phyloP scores from a whole-genome alignment of 2,888 invertebrate species.

The Eumacrocentrus americanus region DNA sequence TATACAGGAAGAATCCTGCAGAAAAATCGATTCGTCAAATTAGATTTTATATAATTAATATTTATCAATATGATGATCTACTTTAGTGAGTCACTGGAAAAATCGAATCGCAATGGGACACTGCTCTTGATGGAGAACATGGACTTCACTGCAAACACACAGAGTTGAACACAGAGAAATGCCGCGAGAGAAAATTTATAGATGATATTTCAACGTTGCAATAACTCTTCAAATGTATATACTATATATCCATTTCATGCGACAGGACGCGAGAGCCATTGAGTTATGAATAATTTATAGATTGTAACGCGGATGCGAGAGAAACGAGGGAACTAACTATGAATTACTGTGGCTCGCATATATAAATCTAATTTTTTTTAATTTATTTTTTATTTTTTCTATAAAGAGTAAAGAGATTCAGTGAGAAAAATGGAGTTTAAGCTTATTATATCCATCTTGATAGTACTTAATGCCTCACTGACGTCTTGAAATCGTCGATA shows the following conservation, averaged over 20 bases:
- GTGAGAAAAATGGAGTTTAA: not conserved
- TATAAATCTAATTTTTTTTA: slow-evolving; percentile 13
- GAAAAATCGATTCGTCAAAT: too few relatives aligned
- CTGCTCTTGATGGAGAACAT: not conserved
- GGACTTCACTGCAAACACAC: not conserved
- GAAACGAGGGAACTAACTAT: not conserved
- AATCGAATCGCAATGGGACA: too few relatives aligned
- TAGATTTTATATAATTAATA: not conserved
- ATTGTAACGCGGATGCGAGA: slow-evolving; percentile 4
- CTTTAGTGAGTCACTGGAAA: too few relatives aligned
- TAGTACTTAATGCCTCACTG: not conserved
- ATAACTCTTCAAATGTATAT: slow-evolving; percentile 18
- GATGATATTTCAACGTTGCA: slow-evolving; percentile 13
- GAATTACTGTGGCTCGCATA: not conserved
- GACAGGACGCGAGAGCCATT: slow-evolving; percentile 12
- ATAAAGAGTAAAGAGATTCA: not conserved
- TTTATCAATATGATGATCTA: too few relatives aligned
- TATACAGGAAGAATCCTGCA: too few relatives aligned
- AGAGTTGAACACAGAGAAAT: not conserved
- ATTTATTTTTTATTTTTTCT: not conserved
- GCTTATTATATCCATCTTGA: not conserved
- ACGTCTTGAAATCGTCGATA: slow-evolving; percentile 9
- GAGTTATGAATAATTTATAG: slow-evolving; percentile 28
- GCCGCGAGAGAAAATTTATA: slow-evolving; percentile 10
- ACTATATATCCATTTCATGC: not conserved